Evolutionary conservation across 2,888 invertebrate species (phyloP), one percentile per base, ranked within the genome.

Genomic region (Leptogaster cylindrica): DNA sequence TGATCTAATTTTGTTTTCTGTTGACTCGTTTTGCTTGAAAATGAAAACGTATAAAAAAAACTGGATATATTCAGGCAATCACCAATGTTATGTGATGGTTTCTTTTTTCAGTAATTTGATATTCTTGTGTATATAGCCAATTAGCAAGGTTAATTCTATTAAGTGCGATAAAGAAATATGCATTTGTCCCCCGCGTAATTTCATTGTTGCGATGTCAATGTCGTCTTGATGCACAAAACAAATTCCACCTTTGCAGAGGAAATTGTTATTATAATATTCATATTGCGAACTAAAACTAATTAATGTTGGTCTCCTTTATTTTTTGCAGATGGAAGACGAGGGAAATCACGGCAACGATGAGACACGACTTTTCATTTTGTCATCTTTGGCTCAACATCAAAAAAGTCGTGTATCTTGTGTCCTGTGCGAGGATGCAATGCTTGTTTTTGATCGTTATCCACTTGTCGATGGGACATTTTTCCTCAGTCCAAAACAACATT

Each of bases 271-370:
- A n/a, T n/a, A n/a, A 41, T 4, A 4, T 41, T n/a, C 4, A n/a
- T 41, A n/a, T 41, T 41, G 10, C 5, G 12, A n/a, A 41, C 41
- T 12, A 46, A 46, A 18, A 16, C 41, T 41, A 41, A 41, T n/a
- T 14, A 41, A 8, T 36, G 39, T 65, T 52, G 20, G 18, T 33
- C 18, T 28, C 52, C 66, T 64, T 18, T 67, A 61, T 64, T 23
- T 52, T 74, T 86, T 84, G 78, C 86, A 95, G 93, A 95, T 97
- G 86, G 97, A 98, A 83, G 97, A 98, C 79, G 97, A 98, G 80
- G 96, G 95, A 71, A 95, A 95, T 82, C 96, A 96, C 80, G 97
- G 97, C 76, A 97, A 97, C 82, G 98, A 98, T 80, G 98, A 98
- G 80, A 97, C 95, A 52, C 88, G 97, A 74, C 91, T 94, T 77